Conservation (phyloP, 2,797 vertebrate genomes). For the Danio aesculapii region DNA sequence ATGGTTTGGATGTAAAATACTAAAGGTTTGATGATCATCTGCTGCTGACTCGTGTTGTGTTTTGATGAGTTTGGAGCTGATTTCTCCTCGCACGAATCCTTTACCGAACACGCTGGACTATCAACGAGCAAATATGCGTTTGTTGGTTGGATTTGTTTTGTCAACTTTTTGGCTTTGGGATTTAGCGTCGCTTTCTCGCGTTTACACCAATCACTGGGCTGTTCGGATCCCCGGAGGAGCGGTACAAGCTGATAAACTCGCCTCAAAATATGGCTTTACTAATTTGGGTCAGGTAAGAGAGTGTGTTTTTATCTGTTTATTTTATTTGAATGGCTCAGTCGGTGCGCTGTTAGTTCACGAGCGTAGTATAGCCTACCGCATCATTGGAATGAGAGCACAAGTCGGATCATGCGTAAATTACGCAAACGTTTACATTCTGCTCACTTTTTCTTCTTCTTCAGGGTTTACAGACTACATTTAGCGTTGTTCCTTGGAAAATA, state of each 20-base stretch:
- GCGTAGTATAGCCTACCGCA: no score
- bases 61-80: constrained; percentile 35
- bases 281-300: constrained; percentile 88
- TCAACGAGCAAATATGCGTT: constrained; percentile 60
- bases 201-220: constrained; percentile 93
- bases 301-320: neutral
- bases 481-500: neutral
- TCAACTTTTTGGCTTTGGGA: constrained; percentile 47
- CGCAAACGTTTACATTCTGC: neutral
- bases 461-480: neutral
- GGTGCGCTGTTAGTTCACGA: no score
- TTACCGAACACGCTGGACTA: constrained; percentile 1
- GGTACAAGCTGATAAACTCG: constrained; percentile 81
- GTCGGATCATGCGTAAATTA: constrained; percentile 5
- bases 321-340: neutral
- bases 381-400: neutral
- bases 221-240: constrained; percentile 83
- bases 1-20: constrained; percentile 20
- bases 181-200: constrained; percentile 47
- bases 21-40: constrained; percentile 9
- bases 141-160: constrained; percentile 61
- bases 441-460: no score
- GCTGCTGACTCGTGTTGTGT: neutral
- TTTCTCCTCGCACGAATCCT: neutral
- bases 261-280: constrained; percentile 85